phyloP scores from a whole-genome alignment of 1,140 invertebrate species.

The Argopecten irradians region DNA sequence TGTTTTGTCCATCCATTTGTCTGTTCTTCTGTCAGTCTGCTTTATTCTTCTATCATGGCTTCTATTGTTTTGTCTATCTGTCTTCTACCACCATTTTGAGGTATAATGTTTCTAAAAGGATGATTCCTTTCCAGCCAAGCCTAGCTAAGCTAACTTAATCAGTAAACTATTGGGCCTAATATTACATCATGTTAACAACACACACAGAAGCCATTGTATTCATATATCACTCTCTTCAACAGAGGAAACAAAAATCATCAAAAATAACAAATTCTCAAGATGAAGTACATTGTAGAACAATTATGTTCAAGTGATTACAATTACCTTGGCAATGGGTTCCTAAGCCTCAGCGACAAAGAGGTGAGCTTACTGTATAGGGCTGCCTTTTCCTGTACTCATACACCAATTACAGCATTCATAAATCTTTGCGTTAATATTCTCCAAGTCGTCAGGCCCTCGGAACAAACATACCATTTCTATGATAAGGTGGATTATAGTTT shows the following conservation, averaged over 20 bases:
- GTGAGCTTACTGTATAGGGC: background rate
- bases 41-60: too few species aligned
- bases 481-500: too few species aligned
- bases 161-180: background rate
- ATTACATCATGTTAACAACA: background rate
- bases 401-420: background rate
- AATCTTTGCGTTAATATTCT: too few species aligned
- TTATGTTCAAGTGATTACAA: background rate
- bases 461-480: too few species aligned
- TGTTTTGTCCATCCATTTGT: too few species aligned
- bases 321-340: background rate
- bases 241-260: background rate
- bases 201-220: background rate
- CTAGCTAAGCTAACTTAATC: background rate
- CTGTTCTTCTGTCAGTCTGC: too few species aligned
- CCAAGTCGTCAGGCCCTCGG: too few species aligned
- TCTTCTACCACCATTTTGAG: too few species aligned
- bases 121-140: too few species aligned
- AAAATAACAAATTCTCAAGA: background rate
- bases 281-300: slow-evolving; percentile 6
- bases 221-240: background rate
- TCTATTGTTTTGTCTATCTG: too few species aligned
- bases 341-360: background rate
- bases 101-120: too few species aligned
- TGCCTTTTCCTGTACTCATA: background rate